A percentile compares a stretch with the other conserved stretches of the same genome.
Conservation (phyloP, 2,797 vertebrate genomes). For the Scarus forsteni region DNA sequence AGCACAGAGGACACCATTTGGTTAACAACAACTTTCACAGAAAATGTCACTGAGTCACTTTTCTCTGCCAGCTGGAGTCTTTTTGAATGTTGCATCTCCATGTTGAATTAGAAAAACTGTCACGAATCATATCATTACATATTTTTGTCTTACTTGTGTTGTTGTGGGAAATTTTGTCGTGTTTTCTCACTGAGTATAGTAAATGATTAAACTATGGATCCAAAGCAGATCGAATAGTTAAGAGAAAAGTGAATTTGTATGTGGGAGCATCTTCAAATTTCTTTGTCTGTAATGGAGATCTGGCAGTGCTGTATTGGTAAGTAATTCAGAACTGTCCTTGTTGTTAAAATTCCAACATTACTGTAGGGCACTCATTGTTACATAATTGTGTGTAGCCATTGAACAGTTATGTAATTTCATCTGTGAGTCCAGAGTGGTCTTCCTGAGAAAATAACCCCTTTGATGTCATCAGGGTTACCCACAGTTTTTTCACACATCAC, state of each 20-base stretch:
- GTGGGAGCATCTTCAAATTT: no score
- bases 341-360: neutral
- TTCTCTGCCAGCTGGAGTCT: constrained; percentile 15
- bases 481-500: neutral
- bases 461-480: neutral
- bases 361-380: neutral
- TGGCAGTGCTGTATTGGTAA: neutral
- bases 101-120: neutral
- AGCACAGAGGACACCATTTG: constrained; percentile 5
- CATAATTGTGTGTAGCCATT: neutral
- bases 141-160: neutral
- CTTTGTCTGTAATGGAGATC: no score
- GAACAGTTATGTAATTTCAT: neutral
- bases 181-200: no score
- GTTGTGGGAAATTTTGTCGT: neutral
- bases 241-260: no score
- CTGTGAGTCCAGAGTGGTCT: constrained; percentile 4
- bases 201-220: no score
- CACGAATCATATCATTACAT: neutral
- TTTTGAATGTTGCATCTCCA: constrained; percentile 1
- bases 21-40: constrained; percentile 1
- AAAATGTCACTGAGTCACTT: constrained; percentile 33
- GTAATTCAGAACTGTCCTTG: neutral
- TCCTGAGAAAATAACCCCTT: neutral
- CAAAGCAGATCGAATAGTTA: no score